phyloP scores from a whole-genome alignment of 2,888 invertebrate genomes.

The Pseudococcus jackbeardsleyi region DNA sequence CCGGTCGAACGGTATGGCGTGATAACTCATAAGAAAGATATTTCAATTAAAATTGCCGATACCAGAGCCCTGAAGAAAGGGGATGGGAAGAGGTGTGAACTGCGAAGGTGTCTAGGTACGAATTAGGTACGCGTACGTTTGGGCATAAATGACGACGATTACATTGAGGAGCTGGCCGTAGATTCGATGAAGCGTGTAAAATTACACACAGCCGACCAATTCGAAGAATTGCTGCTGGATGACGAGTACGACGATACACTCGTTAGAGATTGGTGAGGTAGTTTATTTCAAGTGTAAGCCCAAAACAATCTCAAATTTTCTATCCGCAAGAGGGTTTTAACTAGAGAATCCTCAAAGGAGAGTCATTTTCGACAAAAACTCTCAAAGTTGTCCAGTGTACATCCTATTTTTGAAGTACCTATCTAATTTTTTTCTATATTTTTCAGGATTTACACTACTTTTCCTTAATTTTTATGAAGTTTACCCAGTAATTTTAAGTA shows the following conservation, averaged over 20 bases:
- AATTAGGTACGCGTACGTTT: not conserved
- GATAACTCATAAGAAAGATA: not conserved
- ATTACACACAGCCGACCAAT: not conserved
- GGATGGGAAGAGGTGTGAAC: not conserved
- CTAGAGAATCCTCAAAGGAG: too few species aligned
- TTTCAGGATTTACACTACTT: too few species aligned
- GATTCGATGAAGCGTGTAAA: constrained; percentile 18
- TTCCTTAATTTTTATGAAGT: too few species aligned
- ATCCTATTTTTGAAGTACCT: too few species aligned
- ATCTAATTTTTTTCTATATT: too few species aligned
- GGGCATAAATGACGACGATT: not conserved
- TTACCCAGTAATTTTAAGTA: too few species aligned
- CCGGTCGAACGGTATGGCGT: not conserved
- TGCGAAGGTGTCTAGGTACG: not conserved
- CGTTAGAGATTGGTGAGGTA: too few species aligned
- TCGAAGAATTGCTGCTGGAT: not conserved
- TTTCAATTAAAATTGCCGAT: constrained; percentile 2
- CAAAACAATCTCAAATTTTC: too few species aligned
- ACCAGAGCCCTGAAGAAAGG: not conserved
- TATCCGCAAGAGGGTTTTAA: too few species aligned
- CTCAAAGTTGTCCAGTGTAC: too few species aligned
- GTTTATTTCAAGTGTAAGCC: too few species aligned
- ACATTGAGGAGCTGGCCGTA: not conserved
- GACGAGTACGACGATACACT: not conserved
- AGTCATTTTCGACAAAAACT: too few species aligned